A percentile compares a stretch with the other conserved stretches of the same genome.
Evolutionary conservation across 2,888 invertebrate species (phyloP).

Genomic region (Stenodera caucasica): DNA sequence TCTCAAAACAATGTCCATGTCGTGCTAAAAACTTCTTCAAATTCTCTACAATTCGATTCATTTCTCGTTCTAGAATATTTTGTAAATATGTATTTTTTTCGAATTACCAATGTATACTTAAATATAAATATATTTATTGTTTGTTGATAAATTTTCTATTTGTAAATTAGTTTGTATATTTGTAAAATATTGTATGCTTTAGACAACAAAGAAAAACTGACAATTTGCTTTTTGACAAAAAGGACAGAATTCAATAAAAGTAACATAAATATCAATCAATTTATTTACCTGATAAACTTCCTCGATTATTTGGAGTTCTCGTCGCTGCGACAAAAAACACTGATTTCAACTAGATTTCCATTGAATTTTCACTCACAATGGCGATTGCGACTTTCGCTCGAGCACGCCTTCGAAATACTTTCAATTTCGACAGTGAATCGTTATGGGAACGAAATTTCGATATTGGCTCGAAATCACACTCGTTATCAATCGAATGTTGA

Average conservation of each 20-base stretch:
- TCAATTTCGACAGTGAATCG: background rate
- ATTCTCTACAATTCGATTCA: background rate
- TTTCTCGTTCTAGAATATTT: conserved; percentile 17
- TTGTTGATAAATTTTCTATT: conserved; percentile 23
- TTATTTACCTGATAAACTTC: too few relatives aligned
- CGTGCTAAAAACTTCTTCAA: background rate
- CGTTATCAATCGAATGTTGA: background rate
- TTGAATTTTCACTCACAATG: too few relatives aligned
- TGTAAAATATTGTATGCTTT: conserved; percentile 23
- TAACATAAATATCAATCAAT: conserved; percentile 22
- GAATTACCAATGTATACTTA: conserved; percentile 11
- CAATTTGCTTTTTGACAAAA: conserved; percentile 37
- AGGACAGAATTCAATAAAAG: conserved; percentile 34
- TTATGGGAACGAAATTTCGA: background rate
- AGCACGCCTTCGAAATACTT: too few relatives aligned
- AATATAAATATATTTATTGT: conserved; percentile 23
- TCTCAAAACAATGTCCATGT: conserved; percentile 12
- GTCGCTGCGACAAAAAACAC: too few relatives aligned
- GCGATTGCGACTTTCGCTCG: too few relatives aligned
- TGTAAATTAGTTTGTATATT: conserved; percentile 26
- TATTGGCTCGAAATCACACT: background rate
- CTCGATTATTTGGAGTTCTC: too few relatives aligned
- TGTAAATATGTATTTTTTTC: conserved; percentile 15
- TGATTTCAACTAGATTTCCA: too few relatives aligned
- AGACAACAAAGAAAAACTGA: conserved; percentile 26